A percentile compares a stretch with the other conserved stretches of the same genome.
Conservation (phyloP, 2,888 invertebrate species). For the Yponomeuta malinellus region DNA sequence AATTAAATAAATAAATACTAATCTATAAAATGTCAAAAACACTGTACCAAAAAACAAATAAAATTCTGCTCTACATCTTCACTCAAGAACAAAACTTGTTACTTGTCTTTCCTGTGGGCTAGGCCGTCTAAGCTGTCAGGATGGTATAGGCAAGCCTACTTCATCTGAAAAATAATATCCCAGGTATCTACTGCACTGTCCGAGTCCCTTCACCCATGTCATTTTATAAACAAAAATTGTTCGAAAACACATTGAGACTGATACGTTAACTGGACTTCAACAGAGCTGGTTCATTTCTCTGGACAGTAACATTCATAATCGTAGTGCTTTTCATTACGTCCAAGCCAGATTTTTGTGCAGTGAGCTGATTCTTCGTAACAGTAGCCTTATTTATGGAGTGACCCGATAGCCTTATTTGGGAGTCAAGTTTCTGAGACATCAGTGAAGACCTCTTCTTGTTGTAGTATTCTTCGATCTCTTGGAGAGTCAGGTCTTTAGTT, state of each 20-base stretch:
- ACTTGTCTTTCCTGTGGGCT: no score
- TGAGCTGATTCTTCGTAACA: neutral
- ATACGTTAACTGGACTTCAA: neutral
- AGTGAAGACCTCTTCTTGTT: constrained; percentile 66
- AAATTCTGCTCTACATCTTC: no score
- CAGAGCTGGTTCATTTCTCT: neutral
- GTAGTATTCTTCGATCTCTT: constrained; percentile 81
- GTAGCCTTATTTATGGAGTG: neutral
- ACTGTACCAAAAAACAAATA: no score
- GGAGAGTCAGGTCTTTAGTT: constrained; percentile 77
- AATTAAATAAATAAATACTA: no score
- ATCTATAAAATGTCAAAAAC: no score
- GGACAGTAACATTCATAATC: neutral
- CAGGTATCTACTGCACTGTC: no score
- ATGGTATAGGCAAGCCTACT: no score
- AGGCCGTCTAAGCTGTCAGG: no score
- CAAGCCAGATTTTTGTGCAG: neutral
- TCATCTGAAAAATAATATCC: no score
- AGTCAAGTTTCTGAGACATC: constrained; percentile 36
- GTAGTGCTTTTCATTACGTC: neutral
- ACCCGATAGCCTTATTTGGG: neutral
- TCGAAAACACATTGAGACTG: neutral
- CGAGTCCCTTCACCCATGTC: no score
- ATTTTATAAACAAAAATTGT: neutral
- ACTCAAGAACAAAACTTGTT: no score